A percentile compares a stretch with the other conserved stretches of the same genome.
These are phyloP conservation scores for Danio albolineatus DNA, from an alignment of 2,797 vertebrate genomes.

Conservation along the genomic window DNA sequence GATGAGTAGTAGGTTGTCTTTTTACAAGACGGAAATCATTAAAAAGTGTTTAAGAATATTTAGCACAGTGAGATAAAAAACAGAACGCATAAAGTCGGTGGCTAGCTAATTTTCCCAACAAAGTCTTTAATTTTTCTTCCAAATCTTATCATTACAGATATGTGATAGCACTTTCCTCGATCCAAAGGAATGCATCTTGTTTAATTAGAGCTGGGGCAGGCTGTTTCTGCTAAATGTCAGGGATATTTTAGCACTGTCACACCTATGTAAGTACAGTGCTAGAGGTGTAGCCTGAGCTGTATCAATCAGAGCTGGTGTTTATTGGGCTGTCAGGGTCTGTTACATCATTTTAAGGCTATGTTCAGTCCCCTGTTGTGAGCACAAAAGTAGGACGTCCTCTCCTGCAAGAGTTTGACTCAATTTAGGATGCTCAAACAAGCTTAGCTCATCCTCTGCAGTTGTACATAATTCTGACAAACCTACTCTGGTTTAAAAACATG, in stretches of 20 bases:
- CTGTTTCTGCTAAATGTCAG: constrained; percentile 55
- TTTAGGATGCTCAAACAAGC: constrained; percentile 20
- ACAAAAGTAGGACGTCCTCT: constrained; percentile 45
- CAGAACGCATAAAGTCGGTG: neutral
- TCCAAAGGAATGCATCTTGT: constrained; percentile 21
- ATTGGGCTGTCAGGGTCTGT: constrained; percentile 37
- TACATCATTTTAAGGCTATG: constrained; percentile 34
- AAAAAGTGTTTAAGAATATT: neutral
- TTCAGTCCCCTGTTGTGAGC: constrained; percentile 16
- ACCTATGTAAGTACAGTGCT: constrained; percentile 26
- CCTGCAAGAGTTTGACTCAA: constrained; percentile 9
- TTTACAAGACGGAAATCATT: neutral
- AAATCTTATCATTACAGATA: neutral
- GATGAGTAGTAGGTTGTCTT: neutral
- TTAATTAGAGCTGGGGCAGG: constrained; percentile 36
- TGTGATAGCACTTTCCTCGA: neutral
- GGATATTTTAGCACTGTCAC: constrained; percentile 36
- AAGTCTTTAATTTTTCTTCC: neutral
- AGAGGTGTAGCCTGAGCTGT: constrained; percentile 27
- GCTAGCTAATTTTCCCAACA: neutral
- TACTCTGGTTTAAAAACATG: neutral
- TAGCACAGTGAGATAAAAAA: neutral
- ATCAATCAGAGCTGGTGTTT: constrained; percentile 25
- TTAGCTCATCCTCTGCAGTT: neutral
- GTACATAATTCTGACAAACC: neutral